Evolutionary conservation across 2,888 invertebrate species (phyloP), one percentile per base, ranked within the genome.

Genomic region (Maniola hyperantus): DNA sequence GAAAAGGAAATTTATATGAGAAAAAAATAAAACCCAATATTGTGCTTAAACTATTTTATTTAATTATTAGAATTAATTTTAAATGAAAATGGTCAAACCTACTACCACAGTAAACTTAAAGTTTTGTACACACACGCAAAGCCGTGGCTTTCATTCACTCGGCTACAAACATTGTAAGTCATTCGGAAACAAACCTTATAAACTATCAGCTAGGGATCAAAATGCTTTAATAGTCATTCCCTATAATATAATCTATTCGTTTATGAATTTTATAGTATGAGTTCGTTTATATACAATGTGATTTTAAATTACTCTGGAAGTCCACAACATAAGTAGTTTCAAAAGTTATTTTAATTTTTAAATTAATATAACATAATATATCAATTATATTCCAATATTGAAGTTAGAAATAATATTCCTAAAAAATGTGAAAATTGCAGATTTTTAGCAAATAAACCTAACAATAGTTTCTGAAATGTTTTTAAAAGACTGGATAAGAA

Each of bases 11-110:
- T n/a, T n/a, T 15, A 18, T 15, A 18, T 18, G 18, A 39, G 11
- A 36, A 55, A 61, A 64, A 46, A 66, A 39, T 58, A 69, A 55
- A 50, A 51, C 42, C 50, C 15, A 48, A 34, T 10, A 53, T 26
- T 44, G 39, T 67, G 36, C 67, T 71, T 66, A 67, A n/a, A 58
- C 65, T 68, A 72, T 67, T 72, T 69, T 70, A 66, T 71, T 64
- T 26, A 20, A 26, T 10, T 15, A 71, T 63, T 62, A 64, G 66
- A 69, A 66, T 72, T 66, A 67, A 66, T 67, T 68, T 64, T 64
- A 57, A 33, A 67, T 65, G 34, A 64, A 69, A 39, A 59, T 55
- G 66, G 63, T 69, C 66, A 66, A 69, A 66, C 64, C 64, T 67
- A 65, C 60, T 60, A 55, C 58, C 58, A 46, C 64, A 67, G 39